phyloP scores from a whole-genome alignment of 2,797 vertebrate species.

The Naso thynnoides region DNA sequence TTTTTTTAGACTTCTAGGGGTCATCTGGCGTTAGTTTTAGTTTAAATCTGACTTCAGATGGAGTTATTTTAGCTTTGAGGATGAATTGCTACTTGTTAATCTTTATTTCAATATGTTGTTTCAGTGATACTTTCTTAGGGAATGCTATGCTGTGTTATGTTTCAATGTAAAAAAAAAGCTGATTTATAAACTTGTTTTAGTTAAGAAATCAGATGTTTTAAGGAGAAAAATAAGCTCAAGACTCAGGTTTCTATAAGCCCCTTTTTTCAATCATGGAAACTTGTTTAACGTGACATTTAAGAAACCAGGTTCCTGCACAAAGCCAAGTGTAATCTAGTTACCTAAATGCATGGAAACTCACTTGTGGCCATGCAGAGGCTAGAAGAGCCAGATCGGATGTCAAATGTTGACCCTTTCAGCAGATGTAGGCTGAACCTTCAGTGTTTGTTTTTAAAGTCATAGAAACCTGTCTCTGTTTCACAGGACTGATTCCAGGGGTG shows the following conservation, averaged over 20 bases:
- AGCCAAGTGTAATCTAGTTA: neutral
- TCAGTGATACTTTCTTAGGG: too few species aligned
- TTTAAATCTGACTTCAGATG: too few species aligned
- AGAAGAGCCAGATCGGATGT: slow-evolving; percentile 14
- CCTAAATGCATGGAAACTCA: neutral
- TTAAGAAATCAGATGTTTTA: neutral
- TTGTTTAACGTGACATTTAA: slow-evolving; percentile 1
- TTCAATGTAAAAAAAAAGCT: neutral
- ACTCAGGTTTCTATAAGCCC: neutral
- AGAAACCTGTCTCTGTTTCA: slow-evolving; percentile 2
- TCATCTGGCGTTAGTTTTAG: too few species aligned
- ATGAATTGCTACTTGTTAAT: neutral
- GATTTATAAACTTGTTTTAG: neutral
- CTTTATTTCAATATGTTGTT: neutral
- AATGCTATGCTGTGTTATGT: too few species aligned
- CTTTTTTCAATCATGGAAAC: neutral
- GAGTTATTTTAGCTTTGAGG: neutral
- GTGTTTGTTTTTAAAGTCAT: neutral
- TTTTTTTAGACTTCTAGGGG: too few species aligned
- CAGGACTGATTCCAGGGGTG: slow-evolving; percentile 95
- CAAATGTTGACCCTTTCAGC: slow-evolving; percentile 17
- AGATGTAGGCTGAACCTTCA: neutral
- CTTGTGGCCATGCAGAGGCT: neutral
- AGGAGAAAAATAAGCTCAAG: neutral
- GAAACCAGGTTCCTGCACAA: neutral